A percentile compares a stretch with the other conserved stretches of the same genome.
phyloP scores from a whole-genome alignment of 2,113 vertebrate species.

The Ciconia stormi region DNA sequence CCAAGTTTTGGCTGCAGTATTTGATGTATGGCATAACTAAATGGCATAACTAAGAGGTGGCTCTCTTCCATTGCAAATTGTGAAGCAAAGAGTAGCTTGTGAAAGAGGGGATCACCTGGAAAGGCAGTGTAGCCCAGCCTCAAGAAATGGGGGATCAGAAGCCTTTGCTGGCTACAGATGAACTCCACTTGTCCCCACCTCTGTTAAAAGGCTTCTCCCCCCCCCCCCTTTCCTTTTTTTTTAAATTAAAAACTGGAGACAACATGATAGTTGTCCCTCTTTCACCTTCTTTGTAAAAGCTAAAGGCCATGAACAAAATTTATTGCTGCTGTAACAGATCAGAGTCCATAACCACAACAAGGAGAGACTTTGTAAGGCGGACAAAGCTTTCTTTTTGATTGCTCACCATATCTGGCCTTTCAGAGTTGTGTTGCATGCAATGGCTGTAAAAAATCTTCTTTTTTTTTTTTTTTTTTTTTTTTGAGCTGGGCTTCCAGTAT shows the following conservation, averaged over 20 bases:
- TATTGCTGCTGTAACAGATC: conserved; percentile 32
- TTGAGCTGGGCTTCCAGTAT: background rate
- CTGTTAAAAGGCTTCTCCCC: background rate
- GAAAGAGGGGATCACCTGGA: background rate
- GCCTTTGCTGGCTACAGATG: background rate
- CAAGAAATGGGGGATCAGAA: background rate
- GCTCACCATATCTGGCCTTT: background rate
- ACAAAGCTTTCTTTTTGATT: conserved; percentile 30
- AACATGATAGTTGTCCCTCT: background rate
- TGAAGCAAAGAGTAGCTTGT: background rate
- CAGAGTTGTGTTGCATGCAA: background rate
- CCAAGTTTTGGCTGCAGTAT: background rate
- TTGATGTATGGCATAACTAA: background rate
- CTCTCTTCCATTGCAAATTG: background rate
- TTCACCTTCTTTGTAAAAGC: conserved; percentile 28
- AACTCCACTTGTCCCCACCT: background rate
- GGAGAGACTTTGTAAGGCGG: background rate
- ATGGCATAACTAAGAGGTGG: background rate
- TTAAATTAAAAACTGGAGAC: background rate
- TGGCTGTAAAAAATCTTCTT: background rate
- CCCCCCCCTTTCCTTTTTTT: rapidly evolving
- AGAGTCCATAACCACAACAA: conserved; percentile 21
- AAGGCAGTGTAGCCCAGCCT: background rate
- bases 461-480: background rate
- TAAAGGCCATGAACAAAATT: conserved; percentile 15